Conservation (phyloP, 2,888 invertebrate genomes). For the Alviniconcha strummeri region DNA sequence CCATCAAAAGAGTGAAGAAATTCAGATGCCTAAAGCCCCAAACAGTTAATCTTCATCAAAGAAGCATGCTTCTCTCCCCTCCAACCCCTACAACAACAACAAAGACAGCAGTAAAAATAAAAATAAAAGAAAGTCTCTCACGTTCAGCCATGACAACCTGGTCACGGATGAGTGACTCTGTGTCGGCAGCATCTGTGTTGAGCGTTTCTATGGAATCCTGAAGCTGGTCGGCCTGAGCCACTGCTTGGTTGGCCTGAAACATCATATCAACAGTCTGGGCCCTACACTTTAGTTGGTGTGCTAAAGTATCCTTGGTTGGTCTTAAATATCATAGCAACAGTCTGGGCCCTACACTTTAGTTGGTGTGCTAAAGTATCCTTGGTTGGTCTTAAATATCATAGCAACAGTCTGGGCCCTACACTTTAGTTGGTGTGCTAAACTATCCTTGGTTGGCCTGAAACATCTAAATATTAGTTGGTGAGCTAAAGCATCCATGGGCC, state of each 20-base stretch:
- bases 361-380: background rate
- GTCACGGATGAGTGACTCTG: constrained; percentile 16
- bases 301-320: too few species aligned
- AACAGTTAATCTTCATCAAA: too few species aligned
- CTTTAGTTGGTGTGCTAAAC: background rate
- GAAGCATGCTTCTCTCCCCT: too few species aligned
- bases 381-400: constrained; percentile 38
- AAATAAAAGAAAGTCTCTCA: background rate
- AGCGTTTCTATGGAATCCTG: constrained; percentile 18
- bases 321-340: too few species aligned
- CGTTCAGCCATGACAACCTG: constrained; percentile 24
- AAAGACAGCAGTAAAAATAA: background rate
- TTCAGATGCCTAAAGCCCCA: too few species aligned
- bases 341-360: too few species aligned
- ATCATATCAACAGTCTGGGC: background rate
- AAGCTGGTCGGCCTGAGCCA: constrained; percentile 40
- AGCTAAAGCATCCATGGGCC: too few species aligned
- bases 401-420: background rate
- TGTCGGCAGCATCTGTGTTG: constrained; percentile 5
- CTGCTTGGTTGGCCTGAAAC: constrained; percentile 42
- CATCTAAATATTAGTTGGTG: too few species aligned
- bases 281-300: background rate
- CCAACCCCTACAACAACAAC: too few species aligned
- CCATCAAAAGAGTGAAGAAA: too few species aligned
- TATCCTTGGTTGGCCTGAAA: too few species aligned